phyloP scores from a whole-genome alignment of 2,797 vertebrate species.

The Mionectes olivaceus region DNA sequence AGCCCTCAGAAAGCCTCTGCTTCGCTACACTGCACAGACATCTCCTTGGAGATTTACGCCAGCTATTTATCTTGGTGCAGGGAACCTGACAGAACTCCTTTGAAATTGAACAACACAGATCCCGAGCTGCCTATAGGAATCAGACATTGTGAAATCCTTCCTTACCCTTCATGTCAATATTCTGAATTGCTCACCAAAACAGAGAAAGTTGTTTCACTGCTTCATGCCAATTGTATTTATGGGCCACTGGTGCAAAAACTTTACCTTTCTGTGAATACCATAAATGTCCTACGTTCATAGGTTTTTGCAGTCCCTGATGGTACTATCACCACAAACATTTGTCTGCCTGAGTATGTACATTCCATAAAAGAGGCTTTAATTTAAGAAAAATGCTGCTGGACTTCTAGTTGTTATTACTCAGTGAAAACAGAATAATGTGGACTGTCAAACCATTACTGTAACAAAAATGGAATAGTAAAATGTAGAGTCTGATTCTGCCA shows the following conservation, averaged over 20 bases:
- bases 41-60: not conserved
- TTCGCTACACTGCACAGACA: not conserved
- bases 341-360: not conserved
- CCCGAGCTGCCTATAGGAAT: not conserved
- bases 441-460: not conserved
- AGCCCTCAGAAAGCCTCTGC: not conserved
- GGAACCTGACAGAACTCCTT: not conserved
- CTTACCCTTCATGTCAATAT: not conserved
- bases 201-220: not conserved
- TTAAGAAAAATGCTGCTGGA: not conserved
- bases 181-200: not conserved
- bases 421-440: not conserved
- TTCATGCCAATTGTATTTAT: not conserved
- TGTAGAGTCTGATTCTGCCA: not conserved
- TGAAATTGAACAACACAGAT: not conserved
- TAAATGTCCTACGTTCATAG: not conserved
- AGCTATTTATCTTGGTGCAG: not conserved
- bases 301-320: not conserved
- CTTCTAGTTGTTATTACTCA: not conserved
- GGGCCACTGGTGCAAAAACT: not conserved
- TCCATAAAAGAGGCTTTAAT: not conserved
- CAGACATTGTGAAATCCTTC: not conserved
- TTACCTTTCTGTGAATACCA: accelerated
- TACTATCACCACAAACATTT: not conserved
- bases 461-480: not conserved